phyloP scores from a whole-genome alignment of 2,888 invertebrate genomes.

The Nemurella pictetii region DNA sequence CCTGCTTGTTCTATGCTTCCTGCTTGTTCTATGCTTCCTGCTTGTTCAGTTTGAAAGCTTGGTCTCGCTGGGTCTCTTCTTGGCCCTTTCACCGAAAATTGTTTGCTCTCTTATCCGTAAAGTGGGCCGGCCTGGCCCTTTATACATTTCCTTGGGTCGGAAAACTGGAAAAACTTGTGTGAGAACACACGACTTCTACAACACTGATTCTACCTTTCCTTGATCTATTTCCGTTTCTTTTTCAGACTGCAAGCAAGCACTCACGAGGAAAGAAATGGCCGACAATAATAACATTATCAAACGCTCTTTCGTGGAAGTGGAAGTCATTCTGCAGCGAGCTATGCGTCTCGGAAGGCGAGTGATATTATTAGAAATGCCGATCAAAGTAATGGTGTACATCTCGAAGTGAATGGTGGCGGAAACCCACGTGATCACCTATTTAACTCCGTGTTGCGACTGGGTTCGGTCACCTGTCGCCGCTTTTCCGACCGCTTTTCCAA shows the following conservation, averaged over 20 bases:
- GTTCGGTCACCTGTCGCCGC: too few species aligned
- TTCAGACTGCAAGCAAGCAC: neutral
- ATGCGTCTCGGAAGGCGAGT: too few species aligned
- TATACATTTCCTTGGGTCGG: conserved; percentile 18
- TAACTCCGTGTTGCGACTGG: too few species aligned
- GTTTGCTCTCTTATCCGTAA: conserved; percentile 17
- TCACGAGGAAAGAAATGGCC: neutral
- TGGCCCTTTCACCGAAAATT: conserved; percentile 4
- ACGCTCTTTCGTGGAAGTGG: neutral
- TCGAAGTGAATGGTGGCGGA: neutral
- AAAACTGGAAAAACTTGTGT: conserved; percentile 8
- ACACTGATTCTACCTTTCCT: conserved; percentile 6
- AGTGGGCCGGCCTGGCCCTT: conserved; percentile 19
- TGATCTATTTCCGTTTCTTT: neutral
- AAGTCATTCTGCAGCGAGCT: too few species aligned
- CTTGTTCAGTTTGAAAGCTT: neutral
- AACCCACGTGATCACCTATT: too few species aligned
- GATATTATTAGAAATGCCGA: neutral
- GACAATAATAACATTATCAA: neutral
- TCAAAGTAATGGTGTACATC: neutral
- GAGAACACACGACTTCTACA: neutral
- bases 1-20: too few species aligned
- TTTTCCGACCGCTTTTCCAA: too few species aligned
- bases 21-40: too few species aligned
- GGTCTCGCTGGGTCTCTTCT: neutral